Evolutionary conservation across 2,888 invertebrate species (phyloP), one percentile per base, ranked within the genome.

Genomic region (Plebejus argus): DNA sequence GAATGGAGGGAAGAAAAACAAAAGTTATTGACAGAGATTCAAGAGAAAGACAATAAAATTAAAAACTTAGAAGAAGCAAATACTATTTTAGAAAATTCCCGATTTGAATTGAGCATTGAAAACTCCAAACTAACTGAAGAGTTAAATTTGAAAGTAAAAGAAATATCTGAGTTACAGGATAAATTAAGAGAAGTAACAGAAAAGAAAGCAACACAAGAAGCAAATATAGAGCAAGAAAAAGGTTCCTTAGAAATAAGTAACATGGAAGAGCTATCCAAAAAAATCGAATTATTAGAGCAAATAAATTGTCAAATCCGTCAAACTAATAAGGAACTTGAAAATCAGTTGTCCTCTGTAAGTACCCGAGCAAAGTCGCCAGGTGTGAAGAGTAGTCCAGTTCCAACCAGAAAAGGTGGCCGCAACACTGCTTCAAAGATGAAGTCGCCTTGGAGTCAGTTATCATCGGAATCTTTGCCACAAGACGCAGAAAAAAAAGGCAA

Each of bases 1-100:
- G 95, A 96, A 80, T 96, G 97, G 95, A 96, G 96, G 85, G 94
- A 95, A 76, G 96, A 97, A 87, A 96, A 95, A 84, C 90, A 92
- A 61, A 94, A 89, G 83, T 88, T 96, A 77, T 84, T 95, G 70
- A 87, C 89, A 61, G 95, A 96, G 82, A 87, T 96, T 78, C 91
- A 93, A 80, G 92, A 93, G 81, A 95, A 95, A 86, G 94, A 95
- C 81, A 90, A 94, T 78, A 95, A 90, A 86, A 94, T 96, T 76
- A 85, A 85, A 75, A 94, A 91, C 82, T 88, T 96, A 80, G 95
- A 95, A 84, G 94, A 95, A 82, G 95, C 94, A 58, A 95, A 96
- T 81, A 88, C 89, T 72, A 93, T 92, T 81, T 88, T 94, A 78
- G 94, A 95, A 86, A 91, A 87, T 83, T 85, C 92, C 81, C 87